These are phyloP conservation scores for Tortrix viridana DNA, from an alignment of 2,888 invertebrate species.

Conservation along the genomic window DNA sequence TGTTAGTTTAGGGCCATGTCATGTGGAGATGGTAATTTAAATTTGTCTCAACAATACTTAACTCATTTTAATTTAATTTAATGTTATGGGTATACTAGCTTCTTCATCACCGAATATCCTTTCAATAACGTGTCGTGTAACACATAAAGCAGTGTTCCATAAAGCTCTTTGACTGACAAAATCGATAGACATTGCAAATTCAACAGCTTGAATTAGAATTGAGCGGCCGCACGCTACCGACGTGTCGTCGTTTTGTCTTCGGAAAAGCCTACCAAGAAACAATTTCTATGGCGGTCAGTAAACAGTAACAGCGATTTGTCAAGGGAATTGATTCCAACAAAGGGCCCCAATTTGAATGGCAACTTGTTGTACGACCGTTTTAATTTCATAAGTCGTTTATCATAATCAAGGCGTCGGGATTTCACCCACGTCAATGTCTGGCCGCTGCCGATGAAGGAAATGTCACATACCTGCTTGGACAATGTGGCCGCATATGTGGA, in stretches of 20 bases:
- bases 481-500: slow-evolving; percentile 63
- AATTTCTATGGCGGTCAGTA: slow-evolving; percentile 69
- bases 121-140: neutral
- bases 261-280: slow-evolving; percentile 74
- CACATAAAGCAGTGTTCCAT: slow-evolving; percentile 19
- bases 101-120: neutral
- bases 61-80: too few species aligned
- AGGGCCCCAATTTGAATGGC: slow-evolving; percentile 80
- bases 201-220: slow-evolving; percentile 64
- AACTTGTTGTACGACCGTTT: slow-evolving; percentile 82
- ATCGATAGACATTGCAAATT: slow-evolving; percentile 69
- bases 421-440: slow-evolving; percentile 80
- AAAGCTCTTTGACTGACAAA: slow-evolving; percentile 24
- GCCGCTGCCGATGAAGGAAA: slow-evolving; percentile 63
- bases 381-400: slow-evolving; percentile 84
- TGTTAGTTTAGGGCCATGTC: too few species aligned
- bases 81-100: too few species aligned
- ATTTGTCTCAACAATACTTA: too few species aligned
- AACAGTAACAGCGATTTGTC: slow-evolving; percentile 79
- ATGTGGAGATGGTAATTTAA: too few species aligned
- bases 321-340: slow-evolving; percentile 82
- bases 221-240: slow-evolving; percentile 68
- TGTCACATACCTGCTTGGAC: slow-evolving; percentile 77
- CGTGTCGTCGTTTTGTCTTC: slow-evolving; percentile 74
- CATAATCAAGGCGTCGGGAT: slow-evolving; percentile 75